Evolutionary conservation across 2,797 vertebrate species (phyloP), one percentile per base, ranked within the genome.

Genomic region (Acanthornis magna): DNA sequence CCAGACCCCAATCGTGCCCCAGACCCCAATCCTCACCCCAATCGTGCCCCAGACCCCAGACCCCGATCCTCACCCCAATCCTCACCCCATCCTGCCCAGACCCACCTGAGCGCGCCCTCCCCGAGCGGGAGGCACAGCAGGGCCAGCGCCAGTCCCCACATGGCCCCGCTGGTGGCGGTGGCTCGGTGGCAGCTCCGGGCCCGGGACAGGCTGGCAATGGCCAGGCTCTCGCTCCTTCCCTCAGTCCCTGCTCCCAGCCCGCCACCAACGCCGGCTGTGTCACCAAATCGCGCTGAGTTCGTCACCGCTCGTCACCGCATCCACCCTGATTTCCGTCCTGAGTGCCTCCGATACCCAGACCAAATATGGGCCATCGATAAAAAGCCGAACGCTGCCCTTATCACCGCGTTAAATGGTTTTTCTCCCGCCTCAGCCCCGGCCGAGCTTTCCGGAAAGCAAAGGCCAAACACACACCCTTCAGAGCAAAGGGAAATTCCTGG

Each of bases 51-150:
- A 45, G 19, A 21, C 42, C 43, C 43, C 43, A 43, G 7, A 43
- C 43, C 43, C 17, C 18, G 10, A 45, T 45, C 19, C 43, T 21
- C 20, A 45, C 45, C 45, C 19, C 43, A 43, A 0, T 27, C 45
- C 21, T 23, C 45, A 19, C n/a, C 22, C 32, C 62, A 4, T 16
- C 45, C 34, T 16, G 7, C 74, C 12, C 2, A 21, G 23, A 25
- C 94, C 88, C 45, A 96, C 96, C 88, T 96, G 54, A 94, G 16
- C 13, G 22, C 2, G 27, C 93, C 96, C 48, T 96, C 96, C 47
- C 92, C 96, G 6, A 97, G 95, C 23, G 74, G 91, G 27, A 97
- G 85, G 75, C 89, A 97, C 63, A 97, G 67, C 68, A 97, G 34
- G 18, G 70, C 63, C 62, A 98, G 73, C 42, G 95, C 48, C 23